Evolutionary conservation across 2,113 vertebrate genomes (phyloP).

Genomic region (Phaethornis superciliosus): DNA sequence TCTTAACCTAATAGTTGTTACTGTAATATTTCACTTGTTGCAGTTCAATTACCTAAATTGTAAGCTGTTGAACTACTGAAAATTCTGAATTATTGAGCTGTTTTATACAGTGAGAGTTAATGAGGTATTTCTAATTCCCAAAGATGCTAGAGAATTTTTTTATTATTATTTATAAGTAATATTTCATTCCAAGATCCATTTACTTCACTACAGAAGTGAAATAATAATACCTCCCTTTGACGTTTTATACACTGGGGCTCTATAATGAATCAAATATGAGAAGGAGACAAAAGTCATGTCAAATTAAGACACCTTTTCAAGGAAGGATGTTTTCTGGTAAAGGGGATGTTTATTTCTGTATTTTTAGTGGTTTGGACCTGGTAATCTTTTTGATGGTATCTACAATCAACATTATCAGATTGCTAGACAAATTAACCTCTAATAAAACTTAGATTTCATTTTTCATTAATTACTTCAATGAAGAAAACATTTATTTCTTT

Average conservation of each 20-base stretch:
- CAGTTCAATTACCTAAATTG: neutral
- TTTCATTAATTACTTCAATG: neutral
- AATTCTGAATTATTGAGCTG: neutral
- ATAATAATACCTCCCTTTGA: fast-evolving
- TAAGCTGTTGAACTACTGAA: neutral
- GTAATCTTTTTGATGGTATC: neutral
- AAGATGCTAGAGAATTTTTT: neutral
- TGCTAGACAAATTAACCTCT: neutral
- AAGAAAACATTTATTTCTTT: neutral
- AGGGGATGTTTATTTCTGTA: neutral
- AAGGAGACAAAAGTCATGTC: neutral
- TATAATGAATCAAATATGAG: neutral
- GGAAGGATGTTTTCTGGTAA: neutral
- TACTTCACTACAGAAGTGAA: neutral
- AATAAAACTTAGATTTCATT: neutral
- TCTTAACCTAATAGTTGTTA: neutral
- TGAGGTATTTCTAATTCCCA: neutral
- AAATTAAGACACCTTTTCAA: neutral
- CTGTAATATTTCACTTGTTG: neutral
- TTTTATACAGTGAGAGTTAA: neutral
- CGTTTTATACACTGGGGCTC: neutral
- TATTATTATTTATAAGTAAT: neutral
- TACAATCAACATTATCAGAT: neutral
- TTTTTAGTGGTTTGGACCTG: neutral
- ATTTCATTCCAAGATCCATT: fast-evolving